These are phyloP conservation scores for Lapara coniferarum DNA, from an alignment of 2,888 invertebrate genomes.

Conservation along the genomic window DNA sequence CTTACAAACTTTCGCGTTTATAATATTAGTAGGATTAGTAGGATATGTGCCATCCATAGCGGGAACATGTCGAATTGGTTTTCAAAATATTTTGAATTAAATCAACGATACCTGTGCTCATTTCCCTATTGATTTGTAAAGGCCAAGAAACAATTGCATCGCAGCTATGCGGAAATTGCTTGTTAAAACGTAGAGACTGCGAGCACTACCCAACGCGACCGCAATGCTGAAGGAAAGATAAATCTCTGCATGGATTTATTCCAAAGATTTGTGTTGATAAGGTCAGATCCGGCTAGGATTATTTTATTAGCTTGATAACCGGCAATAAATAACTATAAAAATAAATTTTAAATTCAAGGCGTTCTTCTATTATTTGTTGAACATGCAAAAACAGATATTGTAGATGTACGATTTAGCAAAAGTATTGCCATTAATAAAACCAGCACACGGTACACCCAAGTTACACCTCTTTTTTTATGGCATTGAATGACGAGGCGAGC, in stretches of 20 bases:
- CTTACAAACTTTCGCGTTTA: no score
- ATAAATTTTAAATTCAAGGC: constrained; percentile 5
- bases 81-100: background rate
- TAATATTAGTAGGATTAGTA: no score
- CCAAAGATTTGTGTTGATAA: constrained; percentile 19
- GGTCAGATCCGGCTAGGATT: constrained; percentile 10
- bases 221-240: constrained; percentile 1
- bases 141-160: constrained; percentile 18
- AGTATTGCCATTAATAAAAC: no score
- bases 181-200: constrained; percentile 28
- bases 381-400: background rate
- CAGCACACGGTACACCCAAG: no score
- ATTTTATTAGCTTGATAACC: background rate
- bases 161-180: constrained; percentile 20
- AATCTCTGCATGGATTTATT: constrained; percentile 6
- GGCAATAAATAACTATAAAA: background rate
- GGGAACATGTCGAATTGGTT: no score
- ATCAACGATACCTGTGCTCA: background rate
- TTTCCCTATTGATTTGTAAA: constrained; percentile 20
- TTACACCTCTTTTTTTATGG: no score
- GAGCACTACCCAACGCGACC: constrained; percentile 23
- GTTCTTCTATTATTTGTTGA: background rate
- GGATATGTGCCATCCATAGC: no score
- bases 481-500: no score
- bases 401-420: background rate